phyloP scores from a whole-genome alignment of 2,797 vertebrate species.

The Spheniscus humboldti region DNA sequence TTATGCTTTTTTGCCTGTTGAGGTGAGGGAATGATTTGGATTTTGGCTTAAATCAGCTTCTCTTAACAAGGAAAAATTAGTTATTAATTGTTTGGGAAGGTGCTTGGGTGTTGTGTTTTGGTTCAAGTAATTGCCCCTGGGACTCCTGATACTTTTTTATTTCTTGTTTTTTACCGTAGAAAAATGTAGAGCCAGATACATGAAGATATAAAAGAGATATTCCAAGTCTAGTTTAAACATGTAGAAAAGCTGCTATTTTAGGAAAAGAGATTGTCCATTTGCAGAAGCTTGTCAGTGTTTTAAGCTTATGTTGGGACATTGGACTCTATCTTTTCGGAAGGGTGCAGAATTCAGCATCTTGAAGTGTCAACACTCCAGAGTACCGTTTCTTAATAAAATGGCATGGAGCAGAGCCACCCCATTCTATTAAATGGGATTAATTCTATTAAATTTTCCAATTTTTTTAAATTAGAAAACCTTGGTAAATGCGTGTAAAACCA shows the following conservation, averaged over 20 bases:
- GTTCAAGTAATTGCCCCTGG: background rate
- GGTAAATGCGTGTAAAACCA: background rate
- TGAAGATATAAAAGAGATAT: background rate
- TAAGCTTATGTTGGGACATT: background rate
- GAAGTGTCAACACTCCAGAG: background rate
- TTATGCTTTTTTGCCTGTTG: background rate
- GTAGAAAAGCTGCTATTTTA: background rate
- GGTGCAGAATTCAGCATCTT: background rate
- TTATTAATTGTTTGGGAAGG: conserved; percentile 23
- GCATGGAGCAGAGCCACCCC: background rate
- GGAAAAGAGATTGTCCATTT: background rate
- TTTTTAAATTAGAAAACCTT: background rate
- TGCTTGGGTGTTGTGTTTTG: background rate
- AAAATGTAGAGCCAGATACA: background rate
- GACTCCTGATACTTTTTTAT: background rate
- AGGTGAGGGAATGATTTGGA: background rate
- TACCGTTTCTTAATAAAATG: background rate
- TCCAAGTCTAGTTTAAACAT: background rate
- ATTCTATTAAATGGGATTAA: background rate
- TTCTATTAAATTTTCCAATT: background rate
- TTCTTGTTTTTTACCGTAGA: background rate
- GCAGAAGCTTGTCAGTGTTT: background rate
- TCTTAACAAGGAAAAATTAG: background rate
- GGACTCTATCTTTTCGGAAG: background rate
- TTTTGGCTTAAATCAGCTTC: conserved; percentile 2